Base-by-base conservation (phyloP, 2,113 vertebrate genomes). In the Cricetomys ansorgei region DNA sequence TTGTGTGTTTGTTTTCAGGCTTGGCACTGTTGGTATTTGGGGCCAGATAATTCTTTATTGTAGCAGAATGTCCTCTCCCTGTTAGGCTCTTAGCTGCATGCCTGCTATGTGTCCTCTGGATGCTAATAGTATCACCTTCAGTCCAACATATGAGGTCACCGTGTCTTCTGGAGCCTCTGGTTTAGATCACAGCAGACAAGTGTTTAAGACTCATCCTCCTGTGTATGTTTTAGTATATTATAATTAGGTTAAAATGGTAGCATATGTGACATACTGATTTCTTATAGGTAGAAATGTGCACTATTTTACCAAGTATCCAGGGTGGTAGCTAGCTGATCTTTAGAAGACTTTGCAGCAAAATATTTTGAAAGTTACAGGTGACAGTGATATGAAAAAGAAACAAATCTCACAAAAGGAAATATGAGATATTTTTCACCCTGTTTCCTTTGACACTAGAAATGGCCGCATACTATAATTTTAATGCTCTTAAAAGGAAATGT, bases 361-460 rank as follows among this genome's bases (percentile, higher is more conserved):
- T 88, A 48, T 55, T 95, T 50, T 72, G 40, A 77, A 92, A 83
- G 29, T 73, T 73, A 50, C 80, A 92, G 62, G 53, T 48, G 48
- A 93, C 86, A 94, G 45, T 91, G 86, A 37, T 89, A 45, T 91
- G 40, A 87, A 95, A 96, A 92, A 89, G 70, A 97, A 96, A 75
- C 93, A 96, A 43, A 37, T 96, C 89, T 77, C 87, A 90, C 89
- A 93, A 76, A 76, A 96, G 94, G 92, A 94, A 94, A 87, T 93
- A 40, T 50, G 62, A 93, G 93, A 13, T 45, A 89, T 89, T 88
- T 86, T 53, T 70, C 86, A n/a, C 16, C 6, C 76, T 64, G 1
- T 89, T 77, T 86, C 70, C 92, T 27, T 86, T 21, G 72, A 65
- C 95, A 70, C 70, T 93, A 86, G 67, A 96, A 92, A 11, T 81